phyloP scores from a whole-genome alignment of 2,113 vertebrate genomes.

The Eulemur rufifrons region DNA sequence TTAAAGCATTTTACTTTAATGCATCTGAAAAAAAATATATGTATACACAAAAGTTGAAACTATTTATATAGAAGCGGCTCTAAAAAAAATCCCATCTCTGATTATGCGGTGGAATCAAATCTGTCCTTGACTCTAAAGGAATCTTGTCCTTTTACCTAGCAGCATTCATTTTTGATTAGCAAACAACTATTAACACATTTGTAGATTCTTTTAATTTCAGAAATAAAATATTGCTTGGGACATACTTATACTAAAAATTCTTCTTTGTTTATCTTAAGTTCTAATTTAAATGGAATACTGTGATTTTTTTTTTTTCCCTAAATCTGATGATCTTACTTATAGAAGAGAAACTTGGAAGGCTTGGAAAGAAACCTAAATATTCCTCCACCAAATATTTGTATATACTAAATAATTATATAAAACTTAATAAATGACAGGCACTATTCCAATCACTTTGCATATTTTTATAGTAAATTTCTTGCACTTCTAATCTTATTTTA shows the following conservation, averaged over 20 bases:
- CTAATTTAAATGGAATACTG: neutral
- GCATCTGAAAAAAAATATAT: neutral
- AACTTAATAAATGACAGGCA: neutral
- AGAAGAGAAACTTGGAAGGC: neutral
- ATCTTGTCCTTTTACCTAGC: neutral
- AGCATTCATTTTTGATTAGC: neutral
- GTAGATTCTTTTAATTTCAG: neutral
- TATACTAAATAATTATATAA: neutral
- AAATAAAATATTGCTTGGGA: neutral
- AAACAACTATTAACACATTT: neutral
- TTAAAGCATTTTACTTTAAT: neutral
- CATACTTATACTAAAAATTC: neutral
- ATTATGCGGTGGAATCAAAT: neutral
- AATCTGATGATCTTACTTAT: neutral
- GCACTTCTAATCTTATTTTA: neutral
- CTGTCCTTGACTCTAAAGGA: neutral
- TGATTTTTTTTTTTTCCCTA: neutral
- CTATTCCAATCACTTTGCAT: neutral
- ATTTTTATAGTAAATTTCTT: neutral
- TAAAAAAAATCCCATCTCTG: neutral
- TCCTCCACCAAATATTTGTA: neutral
- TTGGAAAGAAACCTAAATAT: neutral
- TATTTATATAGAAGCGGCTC: neutral
- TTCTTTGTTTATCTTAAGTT: neutral
- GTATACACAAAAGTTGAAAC: neutral